These are phyloP conservation scores for Styela plicata DNA, from an alignment of 23 tunicate genomes.

Conservation along the genomic window DNA sequence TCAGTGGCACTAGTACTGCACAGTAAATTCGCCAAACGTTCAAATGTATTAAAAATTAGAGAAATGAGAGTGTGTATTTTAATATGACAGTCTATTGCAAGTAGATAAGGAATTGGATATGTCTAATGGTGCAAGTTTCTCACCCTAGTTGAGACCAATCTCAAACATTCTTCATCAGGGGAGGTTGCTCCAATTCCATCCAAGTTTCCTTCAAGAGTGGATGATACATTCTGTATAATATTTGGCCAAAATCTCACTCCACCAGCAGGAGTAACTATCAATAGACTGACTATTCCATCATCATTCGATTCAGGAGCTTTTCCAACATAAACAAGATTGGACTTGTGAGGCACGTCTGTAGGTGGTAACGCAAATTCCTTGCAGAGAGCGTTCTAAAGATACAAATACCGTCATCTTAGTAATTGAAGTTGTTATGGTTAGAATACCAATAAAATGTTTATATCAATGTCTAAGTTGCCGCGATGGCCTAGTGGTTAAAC, in stretches of 20 bases:
- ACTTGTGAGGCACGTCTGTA: conserved; percentile 8
- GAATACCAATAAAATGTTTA: background rate
- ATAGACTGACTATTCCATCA: conserved; percentile 32
- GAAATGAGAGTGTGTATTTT: too few species aligned
- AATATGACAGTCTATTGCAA: too few species aligned
- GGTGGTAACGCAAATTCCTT: conserved; percentile 50
- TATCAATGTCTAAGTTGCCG: background rate
- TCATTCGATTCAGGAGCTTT: background rate
- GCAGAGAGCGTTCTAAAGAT: conserved; percentile 49
- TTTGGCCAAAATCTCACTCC: conserved; percentile 57
- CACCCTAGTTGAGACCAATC: background rate
- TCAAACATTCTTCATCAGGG: conserved; percentile 7
- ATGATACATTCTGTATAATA: conserved; percentile 33
- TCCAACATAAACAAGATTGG: conserved; percentile 38
- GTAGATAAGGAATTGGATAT: too few species aligned
- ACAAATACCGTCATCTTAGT: too few species aligned
- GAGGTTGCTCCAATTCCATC: conserved; percentile 1
- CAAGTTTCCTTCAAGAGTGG: conserved; percentile 31
- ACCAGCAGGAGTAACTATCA: conserved; percentile 43
- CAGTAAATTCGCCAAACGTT: too few species aligned
- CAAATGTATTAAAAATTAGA: too few species aligned
- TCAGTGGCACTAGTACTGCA: too few species aligned
- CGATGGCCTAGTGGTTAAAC: too few species aligned
- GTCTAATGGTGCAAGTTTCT: too few species aligned
- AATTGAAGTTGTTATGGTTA: too few species aligned